Evolutionary conservation across 2,113 vertebrate genomes (phyloP).

Genomic region (Engystomops pustulosus): DNA sequence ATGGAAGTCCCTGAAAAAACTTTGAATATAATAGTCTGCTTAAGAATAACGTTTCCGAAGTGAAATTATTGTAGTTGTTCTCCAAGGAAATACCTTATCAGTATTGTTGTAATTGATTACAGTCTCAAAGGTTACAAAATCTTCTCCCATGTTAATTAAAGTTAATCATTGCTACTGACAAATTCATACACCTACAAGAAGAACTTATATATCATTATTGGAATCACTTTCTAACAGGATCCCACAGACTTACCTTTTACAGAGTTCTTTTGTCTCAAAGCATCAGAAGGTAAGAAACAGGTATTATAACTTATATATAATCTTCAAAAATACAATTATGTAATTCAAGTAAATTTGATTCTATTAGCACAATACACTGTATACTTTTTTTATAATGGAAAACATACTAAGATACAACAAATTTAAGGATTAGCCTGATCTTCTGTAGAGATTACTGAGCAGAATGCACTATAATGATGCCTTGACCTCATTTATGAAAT

Average conservation of each 20-base stretch:
- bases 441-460: no score
- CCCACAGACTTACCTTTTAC: neutral
- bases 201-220: neutral
- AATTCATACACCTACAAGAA: slow-evolving; percentile 2
- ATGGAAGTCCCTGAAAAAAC: no score
- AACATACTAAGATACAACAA: no score
- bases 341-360: no score
- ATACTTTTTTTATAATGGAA: no score
- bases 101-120: slow-evolving; percentile 11
- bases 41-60: neutral
- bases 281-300: slow-evolving; percentile 22
- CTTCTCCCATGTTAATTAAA: slow-evolving; percentile 27
- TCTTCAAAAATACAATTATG: no score
- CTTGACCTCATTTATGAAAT: no score
- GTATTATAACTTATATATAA: no score
- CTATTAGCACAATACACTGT: no score
- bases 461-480: no score
- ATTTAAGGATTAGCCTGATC: no score
- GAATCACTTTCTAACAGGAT: neutral
- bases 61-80: neutral
- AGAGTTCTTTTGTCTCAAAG: neutral
- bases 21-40: neutral
- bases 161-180: slow-evolving; percentile 50
- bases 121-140: slow-evolving; percentile 51
- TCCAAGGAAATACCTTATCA: slow-evolving; percentile 34